These are phyloP conservation scores for Aphrophora alni DNA, from an alignment of 2,888 invertebrate species.

Conservation along the genomic window DNA sequence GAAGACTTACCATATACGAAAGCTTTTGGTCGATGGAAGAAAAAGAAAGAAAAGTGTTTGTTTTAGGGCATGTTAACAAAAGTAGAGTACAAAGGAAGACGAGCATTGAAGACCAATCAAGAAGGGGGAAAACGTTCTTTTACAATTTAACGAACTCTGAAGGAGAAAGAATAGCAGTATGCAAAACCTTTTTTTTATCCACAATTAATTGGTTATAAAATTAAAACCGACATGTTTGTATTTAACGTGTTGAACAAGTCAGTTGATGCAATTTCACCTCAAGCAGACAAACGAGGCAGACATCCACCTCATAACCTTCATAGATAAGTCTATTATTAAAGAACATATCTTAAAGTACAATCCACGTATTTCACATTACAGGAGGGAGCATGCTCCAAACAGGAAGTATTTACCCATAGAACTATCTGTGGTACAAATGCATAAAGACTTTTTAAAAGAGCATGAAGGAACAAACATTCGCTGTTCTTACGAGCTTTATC, in stretches of 20 bases:
- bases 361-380: slow-evolving; percentile 11
- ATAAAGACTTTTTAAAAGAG: not conserved
- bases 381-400: slow-evolving; percentile 13
- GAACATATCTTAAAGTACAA: slow-evolving; percentile 11
- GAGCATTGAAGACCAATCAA: not conserved
- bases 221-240: slow-evolving; percentile 2
- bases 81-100: not conserved
- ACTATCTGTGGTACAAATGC: not conserved
- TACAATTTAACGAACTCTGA: slow-evolving; percentile 3
- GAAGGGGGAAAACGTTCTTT: slow-evolving; percentile 6
- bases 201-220: not conserved
- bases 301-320: not conserved
- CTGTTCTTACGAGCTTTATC: slow-evolving; percentile 7
- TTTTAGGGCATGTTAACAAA: too few species aligned
- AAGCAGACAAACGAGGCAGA: slow-evolving; percentile 2
- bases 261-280: not conserved
- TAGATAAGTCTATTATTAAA: slow-evolving; percentile 11
- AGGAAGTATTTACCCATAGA: not conserved
- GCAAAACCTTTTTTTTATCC: not conserved
- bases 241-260: slow-evolving; percentile 9
- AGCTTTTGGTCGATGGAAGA: too few species aligned
- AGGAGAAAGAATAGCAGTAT: not conserved
- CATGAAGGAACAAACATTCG: not conserved
- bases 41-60: too few species aligned
- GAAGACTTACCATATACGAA: too few species aligned